phyloP scores from a whole-genome alignment of 2,888 invertebrate genomes.

The Protonemura montana region DNA sequence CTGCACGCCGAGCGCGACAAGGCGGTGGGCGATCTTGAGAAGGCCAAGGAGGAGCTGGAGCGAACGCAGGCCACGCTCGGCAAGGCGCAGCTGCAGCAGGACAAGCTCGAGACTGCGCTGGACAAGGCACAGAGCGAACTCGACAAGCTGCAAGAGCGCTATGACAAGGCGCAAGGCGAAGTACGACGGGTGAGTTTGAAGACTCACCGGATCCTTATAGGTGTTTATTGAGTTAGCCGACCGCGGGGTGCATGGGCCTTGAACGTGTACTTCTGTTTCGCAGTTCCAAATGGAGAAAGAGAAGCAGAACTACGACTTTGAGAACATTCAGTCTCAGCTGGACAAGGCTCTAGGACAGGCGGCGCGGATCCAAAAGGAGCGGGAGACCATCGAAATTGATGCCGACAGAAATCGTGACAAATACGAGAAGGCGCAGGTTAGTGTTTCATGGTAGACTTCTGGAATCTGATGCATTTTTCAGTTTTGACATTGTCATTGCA shows the following conservation, averaged over 20 bases:
- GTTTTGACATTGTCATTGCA: neutral
- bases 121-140: conserved; percentile 91
- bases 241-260: neutral
- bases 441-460: conserved; percentile 43
- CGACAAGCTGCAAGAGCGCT: conserved; percentile 86
- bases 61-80: conserved; percentile 87
- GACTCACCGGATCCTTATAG: conserved; percentile 7
- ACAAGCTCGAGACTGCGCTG: conserved; percentile 86
- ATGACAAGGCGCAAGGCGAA: conserved; percentile 84
- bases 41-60: conserved; percentile 87
- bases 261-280: conserved; percentile 41
- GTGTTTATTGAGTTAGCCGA: neutral
- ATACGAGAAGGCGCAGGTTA: conserved; percentile 87
- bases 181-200: conserved; percentile 74
- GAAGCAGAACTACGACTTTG: conserved; percentile 89
- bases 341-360: conserved; percentile 90
- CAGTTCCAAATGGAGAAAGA: conserved; percentile 83
- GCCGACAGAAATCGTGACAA: conserved; percentile 87
- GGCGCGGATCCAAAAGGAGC: conserved; percentile 87
- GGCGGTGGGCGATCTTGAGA: conserved; percentile 83
- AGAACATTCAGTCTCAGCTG: conserved; percentile 87
- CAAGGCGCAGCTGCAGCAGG: conserved; percentile 90
- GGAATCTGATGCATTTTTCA: neutral
- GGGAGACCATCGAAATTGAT: conserved; percentile 84
- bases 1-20: conserved; percentile 89